Evolutionary conservation across 2,888 invertebrate species (phyloP), one percentile per base, ranked within the genome.

Genomic region (Cantharis rustica): DNA sequence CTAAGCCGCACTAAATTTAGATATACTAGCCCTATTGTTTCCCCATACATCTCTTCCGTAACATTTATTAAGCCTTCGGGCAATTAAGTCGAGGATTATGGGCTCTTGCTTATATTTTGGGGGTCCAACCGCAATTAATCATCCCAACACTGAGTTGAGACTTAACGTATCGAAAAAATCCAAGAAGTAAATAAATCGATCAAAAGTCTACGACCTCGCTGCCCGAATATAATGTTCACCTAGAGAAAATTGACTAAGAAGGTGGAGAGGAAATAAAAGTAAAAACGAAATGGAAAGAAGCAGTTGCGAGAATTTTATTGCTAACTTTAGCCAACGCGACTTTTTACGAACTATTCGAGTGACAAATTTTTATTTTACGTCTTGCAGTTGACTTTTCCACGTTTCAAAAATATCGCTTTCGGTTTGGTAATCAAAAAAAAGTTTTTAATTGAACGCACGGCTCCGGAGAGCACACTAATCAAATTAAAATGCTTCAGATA

Each of bases 221-320:
- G 73, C 71, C 70, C 61, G 71, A 76, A 73, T 68, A 71, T 73
- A 68, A 62, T 31, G 71, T 71, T 68, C 76, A 76, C 76, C 76
- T 73, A 26, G 66, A 71, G 47, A 61, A 66, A 66, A 69, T 73
- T 70, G 63, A 73, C 66, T 76, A 71, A 62, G 62, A 62, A 73
- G 73, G 73, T 27, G 76, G 70, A 71, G 71, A 23, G 27, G 62
- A 74, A 75, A 73, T 73, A 73, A 73, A 73, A 27, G 71, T 66
- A 73, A 74, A 31, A 73, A 61, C 71, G 71, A 62, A 71, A 73
- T 71, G 17, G 76, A 71, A 73, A 73, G 73, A 74, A 76, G 73
- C 63, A 71, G 69, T 73, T 31, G 31, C 71, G 61, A 76, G 71
- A 31, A 74, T 74, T 73, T 74, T 76, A 76, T 76, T 73, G 73